Percentiles rank a stretch among this genome's conserved stretches.
phyloP scores from a whole-genome alignment of 1,140 invertebrate species.

The Leptinotarsa undecemlineata region DNA sequence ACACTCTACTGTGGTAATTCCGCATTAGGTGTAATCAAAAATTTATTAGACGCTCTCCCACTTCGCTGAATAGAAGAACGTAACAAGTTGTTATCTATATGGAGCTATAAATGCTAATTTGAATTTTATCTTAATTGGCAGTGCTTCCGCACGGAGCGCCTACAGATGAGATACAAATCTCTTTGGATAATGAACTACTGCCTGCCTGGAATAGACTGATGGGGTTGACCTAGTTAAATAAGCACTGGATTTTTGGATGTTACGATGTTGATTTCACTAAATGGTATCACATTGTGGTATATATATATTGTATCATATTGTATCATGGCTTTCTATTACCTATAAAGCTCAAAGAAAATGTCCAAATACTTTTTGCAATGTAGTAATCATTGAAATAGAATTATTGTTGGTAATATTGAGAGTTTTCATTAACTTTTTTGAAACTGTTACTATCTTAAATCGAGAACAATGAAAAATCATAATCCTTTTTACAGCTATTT shows the following conservation, averaged over 20 bases:
- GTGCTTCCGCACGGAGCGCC: background rate
- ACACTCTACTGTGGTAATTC: background rate
- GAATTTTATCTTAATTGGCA: slow-evolving; percentile 21
- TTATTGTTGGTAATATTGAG: too few relatives aligned
- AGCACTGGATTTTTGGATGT: background rate
- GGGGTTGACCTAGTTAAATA: background rate
- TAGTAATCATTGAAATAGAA: too few relatives aligned
- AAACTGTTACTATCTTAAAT: too few relatives aligned
- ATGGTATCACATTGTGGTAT: too few relatives aligned
- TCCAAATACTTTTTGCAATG: too few relatives aligned
- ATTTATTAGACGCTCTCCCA: slow-evolving; percentile 1
- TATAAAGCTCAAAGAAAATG: too few relatives aligned
- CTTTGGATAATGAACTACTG: background rate
- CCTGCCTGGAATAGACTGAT: slow-evolving; percentile 4
- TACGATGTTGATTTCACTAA: background rate
- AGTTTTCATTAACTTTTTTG: too few relatives aligned
- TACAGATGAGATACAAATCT: slow-evolving; percentile 14
- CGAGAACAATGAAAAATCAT: too few relatives aligned
- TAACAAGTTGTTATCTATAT: background rate
- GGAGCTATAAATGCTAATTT: slow-evolving; percentile 11
- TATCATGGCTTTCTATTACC: too few relatives aligned
- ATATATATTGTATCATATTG: too few relatives aligned
- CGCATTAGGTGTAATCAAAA: background rate
- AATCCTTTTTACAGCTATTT: too few relatives aligned
- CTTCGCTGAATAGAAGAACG: background rate